phyloP scores from a whole-genome alignment of 2,797 vertebrate genomes.

The Podargus strigoides region DNA sequence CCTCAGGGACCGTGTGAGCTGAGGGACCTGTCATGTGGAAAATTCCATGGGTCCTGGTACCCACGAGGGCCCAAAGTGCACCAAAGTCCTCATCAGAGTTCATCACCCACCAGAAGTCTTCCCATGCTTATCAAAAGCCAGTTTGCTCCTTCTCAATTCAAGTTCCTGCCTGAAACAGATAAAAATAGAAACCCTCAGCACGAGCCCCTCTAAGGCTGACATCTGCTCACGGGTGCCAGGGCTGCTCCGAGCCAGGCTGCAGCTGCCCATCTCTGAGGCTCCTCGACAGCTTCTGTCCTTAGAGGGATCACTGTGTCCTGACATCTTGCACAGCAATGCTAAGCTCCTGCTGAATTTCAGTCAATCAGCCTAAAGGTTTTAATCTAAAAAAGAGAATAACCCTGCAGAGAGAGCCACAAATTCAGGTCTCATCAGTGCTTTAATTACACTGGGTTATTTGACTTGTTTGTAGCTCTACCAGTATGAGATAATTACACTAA shows the following conservation, averaged over 20 bases:
- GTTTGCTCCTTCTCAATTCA: background rate
- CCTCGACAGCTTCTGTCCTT: background rate
- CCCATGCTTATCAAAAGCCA: background rate
- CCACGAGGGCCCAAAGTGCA: background rate
- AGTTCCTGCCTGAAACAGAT: background rate
- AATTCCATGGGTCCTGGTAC: background rate
- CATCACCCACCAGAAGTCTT: background rate
- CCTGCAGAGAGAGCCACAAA: background rate
- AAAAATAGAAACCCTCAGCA: background rate
- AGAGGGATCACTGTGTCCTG: background rate
- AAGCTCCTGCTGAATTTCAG: background rate
- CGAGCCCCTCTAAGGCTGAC: background rate
- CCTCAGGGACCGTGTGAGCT: rapidly evolving
- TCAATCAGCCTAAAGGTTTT: background rate
- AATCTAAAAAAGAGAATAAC: background rate
- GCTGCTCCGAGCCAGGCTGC: background rate
- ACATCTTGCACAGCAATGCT: background rate
- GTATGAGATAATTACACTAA: background rate
- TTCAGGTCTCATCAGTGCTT: background rate
- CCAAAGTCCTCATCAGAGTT: background rate
- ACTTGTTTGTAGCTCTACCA: background rate
- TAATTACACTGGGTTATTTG: background rate
- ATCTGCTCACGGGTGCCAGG: background rate
- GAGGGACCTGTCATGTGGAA: background rate
- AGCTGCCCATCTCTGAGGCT: background rate